phyloP scores from a whole-genome alignment of 2,797 vertebrate genomes.

The Otolemur crassicaudatus region DNA sequence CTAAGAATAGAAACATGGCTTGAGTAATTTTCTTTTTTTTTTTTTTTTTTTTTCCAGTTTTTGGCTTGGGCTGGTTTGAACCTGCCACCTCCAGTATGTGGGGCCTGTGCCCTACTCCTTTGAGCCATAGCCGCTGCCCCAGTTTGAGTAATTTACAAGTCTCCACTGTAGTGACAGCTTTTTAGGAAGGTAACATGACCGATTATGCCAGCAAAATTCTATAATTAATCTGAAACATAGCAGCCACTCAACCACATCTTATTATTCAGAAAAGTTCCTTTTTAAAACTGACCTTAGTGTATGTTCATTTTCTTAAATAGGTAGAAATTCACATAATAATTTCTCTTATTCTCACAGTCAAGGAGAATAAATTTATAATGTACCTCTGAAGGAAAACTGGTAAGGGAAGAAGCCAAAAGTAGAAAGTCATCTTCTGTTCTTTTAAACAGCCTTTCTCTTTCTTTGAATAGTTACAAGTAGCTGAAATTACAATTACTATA shows the following conservation, averaged over 20 bases:
- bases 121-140: too few relatives aligned
- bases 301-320: background rate
- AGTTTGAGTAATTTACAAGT: background rate
- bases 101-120: too few relatives aligned
- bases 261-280: constrained; percentile 24
- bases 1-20: background rate
- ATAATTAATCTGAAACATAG: background rate
- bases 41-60: background rate
- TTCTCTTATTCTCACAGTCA: background rate
- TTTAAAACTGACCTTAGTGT: background rate
- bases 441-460: background rate
- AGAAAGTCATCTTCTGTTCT: background rate
- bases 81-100: too few relatives aligned
- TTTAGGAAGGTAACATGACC: background rate
- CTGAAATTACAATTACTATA: background rate
- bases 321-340: background rate
- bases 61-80: too few relatives aligned
- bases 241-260: background rate
- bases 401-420: background rate
- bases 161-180: background rate
- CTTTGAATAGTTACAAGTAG: background rate
- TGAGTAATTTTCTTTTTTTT: background rate
- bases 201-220: constrained; percentile 1
- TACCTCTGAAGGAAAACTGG: background rate
- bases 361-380: background rate